Percentiles rank a stretch among this genome's conserved stretches.
Conservation (phyloP, 2,888 invertebrate genomes). For the Parascotia fuliginaria region DNA sequence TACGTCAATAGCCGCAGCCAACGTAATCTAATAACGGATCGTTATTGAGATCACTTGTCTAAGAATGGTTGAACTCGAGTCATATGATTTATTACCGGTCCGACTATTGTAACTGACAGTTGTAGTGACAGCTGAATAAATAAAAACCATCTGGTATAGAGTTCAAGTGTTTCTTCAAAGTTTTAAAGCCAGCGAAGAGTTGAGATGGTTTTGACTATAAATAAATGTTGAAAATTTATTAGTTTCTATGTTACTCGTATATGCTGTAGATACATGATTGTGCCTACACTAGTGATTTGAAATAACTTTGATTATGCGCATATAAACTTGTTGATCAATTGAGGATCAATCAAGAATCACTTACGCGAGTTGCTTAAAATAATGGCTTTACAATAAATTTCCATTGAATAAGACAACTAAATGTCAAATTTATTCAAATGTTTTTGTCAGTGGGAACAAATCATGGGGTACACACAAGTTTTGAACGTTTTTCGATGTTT, state of each 20-base stretch:
- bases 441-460: not conserved
- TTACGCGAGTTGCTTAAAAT: not conserved
- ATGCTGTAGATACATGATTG: too few species aligned
- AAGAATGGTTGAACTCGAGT: constrained; percentile 34
- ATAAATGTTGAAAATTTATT: too few species aligned
- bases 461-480: not conserved
- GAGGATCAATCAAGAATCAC: too few species aligned
- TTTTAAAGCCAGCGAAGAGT: constrained; percentile 7
- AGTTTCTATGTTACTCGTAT: too few species aligned
- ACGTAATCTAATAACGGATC: constrained; percentile 36
- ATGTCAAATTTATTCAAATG: not conserved
- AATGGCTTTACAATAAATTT: not conserved
- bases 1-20: constrained; percentile 21
- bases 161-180: constrained; percentile 28
- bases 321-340: too few species aligned
- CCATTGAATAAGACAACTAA: not conserved
- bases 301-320: too few species aligned
- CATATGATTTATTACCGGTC: constrained; percentile 35
- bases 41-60: constrained; percentile 36
- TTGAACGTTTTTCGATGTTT: not conserved
- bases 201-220: constrained; percentile 5
- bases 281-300: too few species aligned
- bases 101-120: constrained; percentile 29
- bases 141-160: constrained; percentile 36
- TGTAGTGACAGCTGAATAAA: constrained; percentile 40